Base-by-base conservation (phyloP, 2,888 invertebrate genomes). In the Chymomyza procnemis region DNA sequence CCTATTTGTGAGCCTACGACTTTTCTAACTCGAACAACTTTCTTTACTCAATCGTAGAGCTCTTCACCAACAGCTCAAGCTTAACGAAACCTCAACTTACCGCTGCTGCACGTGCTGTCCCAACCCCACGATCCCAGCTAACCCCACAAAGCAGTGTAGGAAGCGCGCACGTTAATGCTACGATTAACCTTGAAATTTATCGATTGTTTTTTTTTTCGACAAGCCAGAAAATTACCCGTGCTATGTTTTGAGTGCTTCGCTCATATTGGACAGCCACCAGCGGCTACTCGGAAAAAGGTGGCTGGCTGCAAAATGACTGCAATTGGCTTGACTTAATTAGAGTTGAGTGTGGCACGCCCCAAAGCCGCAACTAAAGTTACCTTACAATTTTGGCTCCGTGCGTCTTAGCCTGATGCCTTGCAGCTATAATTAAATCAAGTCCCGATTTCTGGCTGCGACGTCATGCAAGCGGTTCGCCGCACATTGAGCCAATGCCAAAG, bases 121-220 rank as follows among this genome's bases (percentile, higher is more conserved):
- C 26, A 3, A 4, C 34, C 34, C 2, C 12, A 41, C n/a, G n/a
- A 41, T 1, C 1, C 34, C 34, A 9, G 12, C 34, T 41, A 41
- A 41, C 34, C 12, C 34, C 34, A 3, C 34, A 12, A 1, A 41
- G 34, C 34, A 12, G 12, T 12, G 9, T 9, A 9, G 9, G 34
- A 5, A 41, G 12, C 34, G 30, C 34, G 26, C 18, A 30, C 48
- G n/a, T 52, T 34, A 21, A 54, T 54, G 64, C 54, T 75, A n/a
- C 34, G 18, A 12, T 52, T 61, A 80, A 80, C 85, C 82, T 83
- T 83, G 85, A 82, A 73, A 74, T 55, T 54, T 75, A 82, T 82
- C 79, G 81, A 82, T 82, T 41, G 30, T 50, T 66, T 61, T 30
- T 26, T 18, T 50, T 66, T 61, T 30, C 8, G 21, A 64, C 55